These are phyloP conservation scores for Drosophila orosa DNA, from an alignment of 1,140 invertebrate species.

Conservation along the genomic window DNA sequence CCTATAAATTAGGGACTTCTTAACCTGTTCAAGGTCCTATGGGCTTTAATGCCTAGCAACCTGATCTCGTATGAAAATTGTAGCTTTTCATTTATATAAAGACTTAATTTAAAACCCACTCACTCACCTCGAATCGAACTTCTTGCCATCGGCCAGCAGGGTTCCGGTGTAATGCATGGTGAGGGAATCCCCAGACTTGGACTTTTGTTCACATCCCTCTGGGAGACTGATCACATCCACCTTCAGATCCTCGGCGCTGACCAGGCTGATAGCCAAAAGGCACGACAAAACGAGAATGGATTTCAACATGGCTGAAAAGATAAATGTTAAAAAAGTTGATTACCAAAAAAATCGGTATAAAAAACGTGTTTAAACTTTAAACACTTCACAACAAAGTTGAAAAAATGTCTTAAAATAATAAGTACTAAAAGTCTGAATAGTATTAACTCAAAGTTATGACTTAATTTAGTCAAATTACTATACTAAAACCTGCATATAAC, in stretches of 20 bases:
- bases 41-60: not conserved
- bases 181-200: constrained; percentile 94
- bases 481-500: not conserved
- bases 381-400: constrained; percentile 4
- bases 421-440: not conserved
- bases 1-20: not conserved
- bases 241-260: constrained; percentile 87
- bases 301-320: constrained; percentile 75
- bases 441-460: not conserved
- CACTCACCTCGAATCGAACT: constrained; percentile 96
- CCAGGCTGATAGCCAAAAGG: constrained; percentile 80
- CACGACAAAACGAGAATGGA: constrained; percentile 77
- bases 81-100: no score
- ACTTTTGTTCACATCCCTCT: constrained; percentile 91
- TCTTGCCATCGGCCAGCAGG: constrained; percentile 91
- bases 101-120: not conserved
- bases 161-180: constrained; percentile 98
- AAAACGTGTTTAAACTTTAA: constrained; percentile 28
- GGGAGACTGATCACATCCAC: constrained; percentile 92
- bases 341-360: constrained; percentile 4
- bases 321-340: constrained; percentile 21
- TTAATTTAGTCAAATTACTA: not conserved
- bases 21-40: not conserved
- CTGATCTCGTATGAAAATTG: not conserved
- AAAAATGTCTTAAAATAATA: not conserved